Base-by-base conservation (phyloP, 2,797 vertebrate species). In the Emydoidea blandingii region DNA sequence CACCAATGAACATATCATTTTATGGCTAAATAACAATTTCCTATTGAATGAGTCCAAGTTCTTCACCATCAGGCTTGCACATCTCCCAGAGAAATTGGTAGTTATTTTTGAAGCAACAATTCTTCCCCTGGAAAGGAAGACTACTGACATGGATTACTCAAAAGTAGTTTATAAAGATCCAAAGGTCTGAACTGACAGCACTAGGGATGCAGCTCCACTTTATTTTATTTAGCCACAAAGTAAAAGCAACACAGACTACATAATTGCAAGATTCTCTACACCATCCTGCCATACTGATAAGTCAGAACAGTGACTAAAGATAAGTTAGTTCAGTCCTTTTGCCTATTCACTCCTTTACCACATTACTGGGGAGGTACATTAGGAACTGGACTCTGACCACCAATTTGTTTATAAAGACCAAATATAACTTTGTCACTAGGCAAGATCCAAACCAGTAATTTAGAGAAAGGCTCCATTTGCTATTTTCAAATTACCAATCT, bases 101-200 rank as follows among this genome's bases (percentile, higher is more conserved):
- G 23, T 52, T 52, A 79, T 41, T 54, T 81, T n/a, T 54, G 53
- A 56, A 81, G 31, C 76, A 88, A 50, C 72, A 37, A 86, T 23
- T 65, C 50, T 47, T 90, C 65, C 85, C 52, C 21, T 79, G 50
- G 72, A 53, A 72, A 29, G 62, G 31, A 11, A 7, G 52, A 14
- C 79, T 68, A 41, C 16, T 12, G 37, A 88, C 76, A 12, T 0
- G 1, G 93, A 56, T 6, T 82, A 62, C 57, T 53, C 47, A 23
- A 85, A 25, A 11, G 18, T 41, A 65, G 57, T 74, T 6, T 3
- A 25, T 37, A 34, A 57, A 31, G 14, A 12, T 11, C 16, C 18
- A 2, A 18, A 41, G 79, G 25, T 0, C 0, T 19, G 27, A 18
- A 1, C 0, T 1, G 34, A 65, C 44, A 68, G 18, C 65, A 31